Conservation (phyloP, 2,113 vertebrate species). For the Zeus faber region DNA sequence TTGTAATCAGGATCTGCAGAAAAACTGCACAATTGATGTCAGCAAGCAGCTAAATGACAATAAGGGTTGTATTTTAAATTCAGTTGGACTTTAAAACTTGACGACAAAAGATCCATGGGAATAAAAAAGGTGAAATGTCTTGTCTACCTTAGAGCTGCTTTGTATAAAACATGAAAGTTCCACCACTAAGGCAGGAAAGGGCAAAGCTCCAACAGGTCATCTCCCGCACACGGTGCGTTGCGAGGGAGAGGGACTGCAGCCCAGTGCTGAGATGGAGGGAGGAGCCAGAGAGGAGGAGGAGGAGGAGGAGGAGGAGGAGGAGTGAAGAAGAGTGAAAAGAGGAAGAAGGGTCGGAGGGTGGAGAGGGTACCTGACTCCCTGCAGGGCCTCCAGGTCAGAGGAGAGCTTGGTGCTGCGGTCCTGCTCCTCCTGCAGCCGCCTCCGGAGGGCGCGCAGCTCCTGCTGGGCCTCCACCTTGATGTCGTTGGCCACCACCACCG, state of each 20-base stretch:
- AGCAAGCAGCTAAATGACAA: too few species aligned
- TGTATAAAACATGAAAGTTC: slow-evolving; percentile 3
- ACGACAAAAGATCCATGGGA: slow-evolving; percentile 9
- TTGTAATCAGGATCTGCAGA: too few species aligned
- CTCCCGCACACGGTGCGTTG: slow-evolving; percentile 34
- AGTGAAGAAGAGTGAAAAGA: neutral
- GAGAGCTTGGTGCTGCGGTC: slow-evolving; percentile 83
- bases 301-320: slow-evolving; percentile 12
- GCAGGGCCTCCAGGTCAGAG: slow-evolving; percentile 84
- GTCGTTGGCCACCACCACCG: slow-evolving; percentile 96
- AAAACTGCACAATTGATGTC: too few species aligned
- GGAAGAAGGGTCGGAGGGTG: slow-evolving; percentile 15
- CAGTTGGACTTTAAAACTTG: too few species aligned
- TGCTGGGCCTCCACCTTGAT: slow-evolving; percentile 98
- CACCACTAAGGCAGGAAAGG: slow-evolving; percentile 26
- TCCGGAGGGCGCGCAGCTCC: slow-evolving; percentile 85
- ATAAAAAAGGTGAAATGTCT: neutral
- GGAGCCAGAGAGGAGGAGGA: neutral
- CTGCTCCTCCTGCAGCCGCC: slow-evolving; percentile 90
- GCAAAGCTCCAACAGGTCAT: slow-evolving; percentile 53
- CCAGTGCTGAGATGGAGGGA: slow-evolving; percentile 31
- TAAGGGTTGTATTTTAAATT: too few species aligned
- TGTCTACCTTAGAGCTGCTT: neutral
- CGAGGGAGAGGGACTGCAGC: slow-evolving; percentile 48
- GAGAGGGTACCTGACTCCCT: slow-evolving; percentile 80